phyloP scores from a whole-genome alignment of 2,797 vertebrate species.

The Chrysocyon brachyurus region DNA sequence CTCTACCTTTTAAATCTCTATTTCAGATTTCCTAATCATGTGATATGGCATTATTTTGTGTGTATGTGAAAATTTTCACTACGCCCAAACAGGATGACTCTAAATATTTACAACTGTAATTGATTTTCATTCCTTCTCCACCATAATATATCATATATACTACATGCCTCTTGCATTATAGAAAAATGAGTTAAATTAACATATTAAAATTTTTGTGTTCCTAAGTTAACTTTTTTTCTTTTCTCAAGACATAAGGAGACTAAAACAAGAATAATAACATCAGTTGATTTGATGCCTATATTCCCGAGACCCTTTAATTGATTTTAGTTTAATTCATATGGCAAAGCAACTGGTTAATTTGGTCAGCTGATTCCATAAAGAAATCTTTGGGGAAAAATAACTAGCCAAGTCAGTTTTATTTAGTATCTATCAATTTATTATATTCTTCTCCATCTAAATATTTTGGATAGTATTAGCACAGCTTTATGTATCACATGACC shows the following conservation, averaged over 20 bases:
- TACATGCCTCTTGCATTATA: background rate
- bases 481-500: background rate
- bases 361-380: background rate
- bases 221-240: slow-evolving; percentile 14
- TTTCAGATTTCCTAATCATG: slow-evolving; percentile 55
- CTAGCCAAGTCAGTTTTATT: slow-evolving; percentile 2
- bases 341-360: background rate
- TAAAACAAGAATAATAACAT: background rate
- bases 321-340: background rate
- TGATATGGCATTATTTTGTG: slow-evolving; percentile 55
- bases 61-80: slow-evolving; percentile 50
- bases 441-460: background rate
- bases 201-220: background rate
- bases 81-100: background rate
- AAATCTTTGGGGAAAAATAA: background rate
- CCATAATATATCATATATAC: background rate
- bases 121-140: slow-evolving; percentile 18
- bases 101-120: background rate
- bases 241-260: background rate
- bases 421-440: background rate
- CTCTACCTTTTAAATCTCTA: slow-evolving; percentile 31
- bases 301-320: background rate
- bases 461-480: background rate
- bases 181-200: slow-evolving; percentile 7
- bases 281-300: background rate